phyloP scores from a whole-genome alignment of 2,888 invertebrate species.

The Dasypolia templi region DNA sequence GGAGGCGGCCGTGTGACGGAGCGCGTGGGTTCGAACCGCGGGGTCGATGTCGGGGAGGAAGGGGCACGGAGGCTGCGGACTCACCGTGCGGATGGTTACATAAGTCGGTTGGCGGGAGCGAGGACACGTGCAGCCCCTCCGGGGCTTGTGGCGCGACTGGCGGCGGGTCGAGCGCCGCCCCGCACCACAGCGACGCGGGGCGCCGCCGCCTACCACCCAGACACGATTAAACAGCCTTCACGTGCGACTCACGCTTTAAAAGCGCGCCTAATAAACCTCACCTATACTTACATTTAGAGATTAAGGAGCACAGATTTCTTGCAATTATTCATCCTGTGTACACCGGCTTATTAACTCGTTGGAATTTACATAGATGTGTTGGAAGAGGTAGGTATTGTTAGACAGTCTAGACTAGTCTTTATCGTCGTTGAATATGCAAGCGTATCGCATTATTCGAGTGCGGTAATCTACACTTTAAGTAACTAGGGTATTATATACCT shows the following conservation, averaged over 20 bases:
- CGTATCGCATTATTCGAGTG: slow-evolving; percentile 53
- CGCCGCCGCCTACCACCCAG: slow-evolving; percentile 81
- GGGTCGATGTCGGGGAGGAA: slow-evolving; percentile 80
- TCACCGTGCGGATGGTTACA: slow-evolving; percentile 89
- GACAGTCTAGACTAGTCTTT: slow-evolving; percentile 56
- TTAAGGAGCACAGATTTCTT: slow-evolving; percentile 70
- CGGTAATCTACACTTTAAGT: slow-evolving; percentile 54
- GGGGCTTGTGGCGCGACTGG: slow-evolving; percentile 89
- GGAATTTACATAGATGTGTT: slow-evolving; percentile 43
- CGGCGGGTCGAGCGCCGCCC: slow-evolving; percentile 85
- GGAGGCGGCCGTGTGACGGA: slow-evolving; percentile 71
- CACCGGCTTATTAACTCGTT: slow-evolving; percentile 50
- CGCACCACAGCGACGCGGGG: slow-evolving; percentile 81
- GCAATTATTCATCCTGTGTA: slow-evolving; percentile 61
- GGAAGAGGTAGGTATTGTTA: slow-evolving; percentile 27
- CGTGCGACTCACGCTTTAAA: slow-evolving; percentile 78
- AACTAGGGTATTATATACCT: slow-evolving; percentile 52
- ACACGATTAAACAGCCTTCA: slow-evolving; percentile 87
- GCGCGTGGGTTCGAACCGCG: slow-evolving; percentile 67
- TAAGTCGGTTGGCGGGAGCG: slow-evolving; percentile 86
- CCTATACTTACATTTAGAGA: slow-evolving; percentile 78
- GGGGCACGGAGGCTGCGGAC: slow-evolving; percentile 87
- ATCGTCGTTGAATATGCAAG: slow-evolving; percentile 57
- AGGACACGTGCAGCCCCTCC: slow-evolving; percentile 87
- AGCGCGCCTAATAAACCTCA: slow-evolving; percentile 84